Base-by-base conservation (phyloP, 1,140 invertebrate species). In the Pollicipes pollicipes region DNA sequence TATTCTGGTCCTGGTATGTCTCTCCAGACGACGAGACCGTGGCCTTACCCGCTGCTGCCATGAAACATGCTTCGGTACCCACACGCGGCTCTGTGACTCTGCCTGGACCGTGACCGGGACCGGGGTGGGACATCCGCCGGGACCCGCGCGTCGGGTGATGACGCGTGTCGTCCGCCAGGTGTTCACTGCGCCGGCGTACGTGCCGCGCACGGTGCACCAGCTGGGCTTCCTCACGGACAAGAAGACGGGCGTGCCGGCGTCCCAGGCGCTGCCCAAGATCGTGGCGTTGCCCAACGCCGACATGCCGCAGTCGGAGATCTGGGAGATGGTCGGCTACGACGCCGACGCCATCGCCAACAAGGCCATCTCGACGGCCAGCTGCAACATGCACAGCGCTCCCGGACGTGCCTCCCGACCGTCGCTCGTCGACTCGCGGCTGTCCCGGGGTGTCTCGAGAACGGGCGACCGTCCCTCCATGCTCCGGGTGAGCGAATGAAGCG, bases 181-280 rank as follows among this genome's bases (percentile, higher is more conserved):
- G 58, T 74, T 66, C 70, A 68, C 70, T 0, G 76, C 75, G 26
- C 76, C 76, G 17, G 71, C 63, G 67, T 75, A 74, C 70, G 71
- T 76, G 21, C 75, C 76, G 30, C 71, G 76, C 70, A 72, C 73
- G n/a, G 69, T 71, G 71, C 45, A 66, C 67, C 70, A 70, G 32
- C 66, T 74, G 1, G 27, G 66, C 30, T 73, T 74, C 13, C 69
- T 30, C n/a, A 66, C 30, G 26, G 30, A 30, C 28, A 31, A 10
- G n/a, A 26, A 35, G 8, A 21, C 70, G 68, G 70, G 70, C 66
- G 17, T 6, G 35, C 70, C 26, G 13, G 70, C 63, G 21, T 71
- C 30, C 30, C n/a, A 10, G 13, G 45, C 24, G 6, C 45, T 6
- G 64, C 68, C 66, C 10, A 58, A 29, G 70, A 24, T 71, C 0